Evolutionary conservation across 1,140 invertebrate genomes (phyloP).

Genomic region (Drosophila insularis): DNA sequence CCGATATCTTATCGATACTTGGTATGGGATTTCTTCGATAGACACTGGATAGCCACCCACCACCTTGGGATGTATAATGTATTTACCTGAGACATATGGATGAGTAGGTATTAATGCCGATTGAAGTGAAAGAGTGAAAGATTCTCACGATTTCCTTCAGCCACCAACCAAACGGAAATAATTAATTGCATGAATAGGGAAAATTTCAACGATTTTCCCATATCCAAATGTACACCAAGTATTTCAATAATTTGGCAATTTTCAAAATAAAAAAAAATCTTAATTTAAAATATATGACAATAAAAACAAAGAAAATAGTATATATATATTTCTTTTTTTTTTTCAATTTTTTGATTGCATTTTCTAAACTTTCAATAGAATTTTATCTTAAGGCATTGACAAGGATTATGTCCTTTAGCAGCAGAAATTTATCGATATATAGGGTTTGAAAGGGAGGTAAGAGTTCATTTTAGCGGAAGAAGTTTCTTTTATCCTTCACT

Average conservation of each 20-base stretch:
- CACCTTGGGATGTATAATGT: conserved; percentile 41
- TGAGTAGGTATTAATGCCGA: background rate
- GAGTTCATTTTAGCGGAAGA: too few species aligned
- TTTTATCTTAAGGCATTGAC: too few species aligned
- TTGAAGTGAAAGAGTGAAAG: too few species aligned
- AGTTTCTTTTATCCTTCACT: too few species aligned
- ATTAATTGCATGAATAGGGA: background rate
- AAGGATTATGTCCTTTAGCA: too few species aligned
- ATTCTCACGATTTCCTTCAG: background rate
- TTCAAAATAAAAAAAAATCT: background rate
- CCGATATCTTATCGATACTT: conserved; percentile 49
- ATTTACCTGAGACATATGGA: background rate
- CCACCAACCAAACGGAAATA: background rate
- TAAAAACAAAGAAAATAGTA: background rate
- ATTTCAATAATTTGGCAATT: background rate
- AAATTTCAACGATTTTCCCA: background rate
- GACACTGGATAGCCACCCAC: conserved; percentile 51
- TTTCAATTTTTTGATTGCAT: too few species aligned
- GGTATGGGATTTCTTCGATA: conserved; percentile 39
- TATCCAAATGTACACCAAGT: background rate
- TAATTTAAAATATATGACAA: background rate
- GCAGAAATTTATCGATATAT: too few species aligned
- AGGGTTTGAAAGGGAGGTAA: too few species aligned
- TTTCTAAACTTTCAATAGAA: too few species aligned
- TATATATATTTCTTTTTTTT: too few species aligned